phyloP scores from a whole-genome alignment of 1,140 invertebrate genomes.

The Venustaconcha ellipsiformis region DNA sequence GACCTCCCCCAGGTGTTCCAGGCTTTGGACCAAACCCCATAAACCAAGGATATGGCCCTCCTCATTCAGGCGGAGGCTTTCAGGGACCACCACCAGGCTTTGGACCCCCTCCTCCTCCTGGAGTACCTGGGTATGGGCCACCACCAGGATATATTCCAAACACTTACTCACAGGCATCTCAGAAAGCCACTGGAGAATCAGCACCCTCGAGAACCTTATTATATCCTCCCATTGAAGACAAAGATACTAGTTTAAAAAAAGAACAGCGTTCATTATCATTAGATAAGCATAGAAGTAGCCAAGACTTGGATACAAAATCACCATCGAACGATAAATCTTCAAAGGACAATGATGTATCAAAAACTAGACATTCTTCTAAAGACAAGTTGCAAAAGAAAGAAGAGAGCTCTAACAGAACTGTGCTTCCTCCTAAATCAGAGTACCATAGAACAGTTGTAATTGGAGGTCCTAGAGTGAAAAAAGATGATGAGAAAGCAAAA shows the following conservation, averaged over 20 bases:
- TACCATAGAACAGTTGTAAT: not conserved
- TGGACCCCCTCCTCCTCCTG: not conserved
- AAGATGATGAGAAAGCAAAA: no score
- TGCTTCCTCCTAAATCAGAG: conserved; percentile 32
- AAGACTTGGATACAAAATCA: not conserved
- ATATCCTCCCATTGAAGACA: no score
- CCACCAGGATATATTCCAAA: conserved; percentile 13
- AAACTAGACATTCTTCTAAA: not conserved
- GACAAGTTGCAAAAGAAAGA: not conserved
- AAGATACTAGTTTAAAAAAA: no score
- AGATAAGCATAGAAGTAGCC: no score
- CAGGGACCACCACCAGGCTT: conserved; percentile 13
- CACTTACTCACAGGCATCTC: no score
- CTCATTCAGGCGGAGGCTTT: not conserved
- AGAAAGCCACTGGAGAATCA: no score
- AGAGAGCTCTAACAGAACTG: conserved; percentile 26
- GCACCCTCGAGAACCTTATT: no score
- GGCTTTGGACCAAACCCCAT: not conserved
- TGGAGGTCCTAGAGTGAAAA: no score
- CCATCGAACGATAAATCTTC: not conserved
- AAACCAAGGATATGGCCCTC: not conserved
- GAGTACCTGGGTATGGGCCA: conserved; percentile 4
- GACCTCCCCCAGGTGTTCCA: conserved; percentile 14
- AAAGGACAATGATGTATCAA: not conserved
- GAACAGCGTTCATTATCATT: no score